Conservation (phyloP, 2,888 invertebrate species). For the Troides aeacus region DNA sequence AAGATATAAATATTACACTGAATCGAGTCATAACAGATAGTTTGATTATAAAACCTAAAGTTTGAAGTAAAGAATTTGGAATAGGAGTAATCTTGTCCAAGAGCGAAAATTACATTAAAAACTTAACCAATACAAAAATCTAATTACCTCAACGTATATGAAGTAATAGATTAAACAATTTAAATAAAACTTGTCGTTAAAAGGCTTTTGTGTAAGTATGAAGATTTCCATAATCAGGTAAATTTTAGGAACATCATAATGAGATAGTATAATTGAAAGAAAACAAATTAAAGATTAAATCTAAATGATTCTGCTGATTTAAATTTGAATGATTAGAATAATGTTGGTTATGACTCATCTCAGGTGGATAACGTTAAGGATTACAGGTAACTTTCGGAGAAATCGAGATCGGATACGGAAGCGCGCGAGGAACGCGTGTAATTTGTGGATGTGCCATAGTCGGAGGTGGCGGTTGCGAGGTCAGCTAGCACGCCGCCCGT, state of each 20-base stretch:
- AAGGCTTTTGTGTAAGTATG: neutral
- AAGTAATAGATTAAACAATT: no score
- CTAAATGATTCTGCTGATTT: neutral
- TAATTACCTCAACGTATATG: no score
- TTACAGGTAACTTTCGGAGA: slow-evolving; percentile 92
- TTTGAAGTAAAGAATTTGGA: neutral
- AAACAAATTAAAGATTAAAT: neutral
- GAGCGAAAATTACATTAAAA: neutral
- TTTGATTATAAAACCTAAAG: neutral
- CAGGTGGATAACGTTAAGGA: slow-evolving; percentile 11
- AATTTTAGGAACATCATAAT: neutral
- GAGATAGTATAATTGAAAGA: neutral
- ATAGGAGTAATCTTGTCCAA: neutral
- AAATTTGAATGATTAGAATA: neutral
- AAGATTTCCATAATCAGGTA: no score
- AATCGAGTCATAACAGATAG: neutral
- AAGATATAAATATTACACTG: neutral
- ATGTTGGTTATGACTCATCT: slow-evolving; percentile 12
- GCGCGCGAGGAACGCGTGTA: slow-evolving; percentile 90
- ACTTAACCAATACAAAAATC: no score
- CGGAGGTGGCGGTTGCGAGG: slow-evolving; percentile 89
- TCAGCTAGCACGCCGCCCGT: slow-evolving; percentile 86
- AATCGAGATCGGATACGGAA: slow-evolving; percentile 92
- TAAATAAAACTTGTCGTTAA: neutral
- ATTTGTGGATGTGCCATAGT: slow-evolving; percentile 88